Evolutionary conservation across 2,113 vertebrate species (phyloP), one percentile per base, ranked within the genome.

Genomic region (Callocephalon fimbriatum): DNA sequence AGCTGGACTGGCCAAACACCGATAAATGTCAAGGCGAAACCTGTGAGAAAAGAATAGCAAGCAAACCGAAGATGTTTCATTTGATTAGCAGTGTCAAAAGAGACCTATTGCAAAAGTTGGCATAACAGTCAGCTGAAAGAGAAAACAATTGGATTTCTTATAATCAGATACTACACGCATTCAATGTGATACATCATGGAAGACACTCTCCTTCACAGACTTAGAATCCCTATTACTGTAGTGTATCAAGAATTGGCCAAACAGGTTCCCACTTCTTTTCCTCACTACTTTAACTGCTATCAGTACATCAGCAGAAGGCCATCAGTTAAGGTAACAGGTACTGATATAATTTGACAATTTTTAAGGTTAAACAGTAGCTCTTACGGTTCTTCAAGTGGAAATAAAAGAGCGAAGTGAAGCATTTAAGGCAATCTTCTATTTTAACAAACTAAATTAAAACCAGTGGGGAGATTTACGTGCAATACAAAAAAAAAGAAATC

Each of bases 11-110:
- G 99, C 98, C 96, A 99, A 98, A 96, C 99, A 99, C 31, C 99
- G 99, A 97, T 99, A 99, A 94, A 99, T 99, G 97, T 99, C 99
- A 95, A 99, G 99, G 48, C 99, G 99, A 97, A 99, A 99, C 97
- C 99, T 99, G 95, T 31, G 54, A 85, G 65, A 93, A 79, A 93
- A 88, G 35, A 66, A 80, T 0, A 68, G 18, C 37, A 84, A 66
- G 67, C 6, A 91, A 75, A 84, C 67, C 5, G 3, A 27, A 86
- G 22, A 83, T 12, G n/a, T 51, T 84, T 79, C 15, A 61, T 53
- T 38, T 71, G 11, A 80, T 73, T 26, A 91, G 44, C 35, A 80
- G 32, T 88, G 88, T 93, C 78, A 66, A 59, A 71, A 50, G 51
- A 83, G 38, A 47, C 9, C 29, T 37, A 11, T 13, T 72, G 25